phyloP scores from a whole-genome alignment of 2,888 invertebrate species.

The Junonia oenone region DNA sequence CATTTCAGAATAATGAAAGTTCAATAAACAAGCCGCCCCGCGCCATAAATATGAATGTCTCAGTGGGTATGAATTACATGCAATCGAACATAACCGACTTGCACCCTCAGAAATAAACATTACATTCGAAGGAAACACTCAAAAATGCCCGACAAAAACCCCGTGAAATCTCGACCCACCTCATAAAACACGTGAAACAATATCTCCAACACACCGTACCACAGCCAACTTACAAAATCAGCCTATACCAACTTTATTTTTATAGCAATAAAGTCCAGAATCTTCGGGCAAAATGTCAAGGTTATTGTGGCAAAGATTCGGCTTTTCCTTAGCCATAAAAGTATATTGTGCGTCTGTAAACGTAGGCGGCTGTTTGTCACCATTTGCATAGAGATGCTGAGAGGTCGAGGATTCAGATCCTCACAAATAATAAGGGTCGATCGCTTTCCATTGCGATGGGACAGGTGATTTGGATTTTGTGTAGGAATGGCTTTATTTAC shows the following conservation, averaged over 20 bases:
- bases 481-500: constrained; percentile 1
- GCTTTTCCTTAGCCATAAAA: constrained; percentile 73
- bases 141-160: constrained; percentile 57
- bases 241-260: constrained; percentile 20
- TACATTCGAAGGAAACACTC: constrained; percentile 54
- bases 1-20: constrained; percentile 20
- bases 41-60: constrained; percentile 45
- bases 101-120: constrained; percentile 48
- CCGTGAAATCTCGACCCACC: constrained; percentile 72
- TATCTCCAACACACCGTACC: constrained; percentile 50
- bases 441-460: constrained; percentile 19
- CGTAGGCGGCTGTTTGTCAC: constrained; percentile 72
- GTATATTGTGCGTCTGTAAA: constrained; percentile 77
- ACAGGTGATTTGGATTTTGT: constrained; percentile 21
- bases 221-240: constrained; percentile 15
- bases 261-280: constrained; percentile 31
- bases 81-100: constrained; percentile 49
- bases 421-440: constrained; percentile 28
- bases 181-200: constrained; percentile 79
- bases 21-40: constrained; percentile 41
- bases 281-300: constrained; percentile 20
- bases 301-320: constrained; percentile 44
- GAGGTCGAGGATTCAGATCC: constrained; percentile 19
- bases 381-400: constrained; percentile 71
- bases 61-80: constrained; percentile 47